Evolutionary conservation across 2,888 invertebrate genomes (phyloP).

Genomic region (Pandemis heparana): DNA sequence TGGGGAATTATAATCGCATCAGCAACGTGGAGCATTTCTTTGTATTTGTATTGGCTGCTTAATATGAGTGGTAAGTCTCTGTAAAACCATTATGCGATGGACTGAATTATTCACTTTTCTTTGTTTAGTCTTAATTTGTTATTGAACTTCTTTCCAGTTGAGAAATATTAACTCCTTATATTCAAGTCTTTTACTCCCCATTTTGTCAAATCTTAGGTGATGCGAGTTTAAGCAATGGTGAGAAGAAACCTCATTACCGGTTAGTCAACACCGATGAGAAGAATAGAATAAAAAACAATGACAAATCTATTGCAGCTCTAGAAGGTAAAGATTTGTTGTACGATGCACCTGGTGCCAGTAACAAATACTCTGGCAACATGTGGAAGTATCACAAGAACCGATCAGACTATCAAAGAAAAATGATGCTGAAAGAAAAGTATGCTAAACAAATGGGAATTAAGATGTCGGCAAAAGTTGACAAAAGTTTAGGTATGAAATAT

Average conservation of each 20-base stretch:
- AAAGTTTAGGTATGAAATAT: constrained; percentile 60
- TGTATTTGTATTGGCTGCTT: constrained; percentile 89
- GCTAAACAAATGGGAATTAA: constrained; percentile 65
- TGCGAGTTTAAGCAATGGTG: constrained; percentile 55
- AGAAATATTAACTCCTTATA: not conserved
- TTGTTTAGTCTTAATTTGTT: not conserved
- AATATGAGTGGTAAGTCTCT: constrained; percentile 76
- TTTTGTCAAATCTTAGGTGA: constrained; percentile 69
- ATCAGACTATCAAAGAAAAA: constrained; percentile 63
- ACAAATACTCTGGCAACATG: constrained; percentile 63
- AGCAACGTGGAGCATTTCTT: constrained; percentile 89
- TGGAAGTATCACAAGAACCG: constrained; percentile 69
- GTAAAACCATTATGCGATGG: not conserved
- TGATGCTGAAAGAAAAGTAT: constrained; percentile 71
- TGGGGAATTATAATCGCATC: constrained; percentile 91
- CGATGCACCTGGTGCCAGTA: constrained; percentile 58
- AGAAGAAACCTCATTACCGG: constrained; percentile 65
- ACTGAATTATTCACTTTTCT: not conserved
- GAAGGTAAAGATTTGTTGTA: constrained; percentile 73
- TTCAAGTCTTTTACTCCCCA: not conserved
- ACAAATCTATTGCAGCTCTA: constrained; percentile 76
- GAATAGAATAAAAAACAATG: constrained; percentile 75
- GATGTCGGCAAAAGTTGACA: constrained; percentile 58
- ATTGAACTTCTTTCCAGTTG: not conserved
- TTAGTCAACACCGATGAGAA: constrained; percentile 68